A percentile compares a stretch with the other conserved stretches of the same genome.
phyloP scores from a whole-genome alignment of 2,113 vertebrate species.

The Dunckerocampus dactyliophorus region DNA sequence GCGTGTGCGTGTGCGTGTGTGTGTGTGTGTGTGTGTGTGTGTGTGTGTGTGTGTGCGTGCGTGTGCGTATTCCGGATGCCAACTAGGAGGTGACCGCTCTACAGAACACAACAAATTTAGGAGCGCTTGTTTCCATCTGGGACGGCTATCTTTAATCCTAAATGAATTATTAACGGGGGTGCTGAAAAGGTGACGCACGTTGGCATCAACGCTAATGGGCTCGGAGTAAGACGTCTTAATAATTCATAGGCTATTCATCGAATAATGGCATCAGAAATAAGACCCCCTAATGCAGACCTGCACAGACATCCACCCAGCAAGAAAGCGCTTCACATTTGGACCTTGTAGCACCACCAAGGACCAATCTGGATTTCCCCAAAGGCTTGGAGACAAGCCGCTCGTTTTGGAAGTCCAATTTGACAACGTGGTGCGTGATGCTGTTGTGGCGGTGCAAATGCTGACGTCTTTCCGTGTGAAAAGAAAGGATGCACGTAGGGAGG shows the following conservation, averaged over 20 bases:
- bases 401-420: constrained; percentile 31
- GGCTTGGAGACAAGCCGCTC: constrained; percentile 6
- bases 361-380: constrained; percentile 20
- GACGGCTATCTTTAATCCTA: constrained; percentile 50
- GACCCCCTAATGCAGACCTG: constrained; percentile 51
- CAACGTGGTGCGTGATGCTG: constrained; percentile 53
- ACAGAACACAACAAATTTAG: constrained; percentile 30
- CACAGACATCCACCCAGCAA: constrained; percentile 55
- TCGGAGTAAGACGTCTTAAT: constrained; percentile 56
- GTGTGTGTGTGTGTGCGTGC: no score
- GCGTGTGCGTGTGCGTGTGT: background rate
- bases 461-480: constrained; percentile 59
- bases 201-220: constrained; percentile 58
- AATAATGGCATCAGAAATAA: constrained; percentile 66
- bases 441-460: constrained; percentile 67
- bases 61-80: background rate
- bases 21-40: background rate
- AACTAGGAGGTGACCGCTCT: constrained; percentile 5
- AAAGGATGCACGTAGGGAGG: constrained; percentile 66
- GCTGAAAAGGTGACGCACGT: constrained; percentile 54
- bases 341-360: constrained; percentile 60
- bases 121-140: constrained; percentile 44
- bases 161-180: constrained; percentile 56
- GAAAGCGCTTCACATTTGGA: constrained; percentile 72
- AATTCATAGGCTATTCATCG: constrained; percentile 65